These are phyloP conservation scores for Drosophila persimilis DNA, from an alignment of 1,140 invertebrate genomes.

Conservation along the genomic window DNA sequence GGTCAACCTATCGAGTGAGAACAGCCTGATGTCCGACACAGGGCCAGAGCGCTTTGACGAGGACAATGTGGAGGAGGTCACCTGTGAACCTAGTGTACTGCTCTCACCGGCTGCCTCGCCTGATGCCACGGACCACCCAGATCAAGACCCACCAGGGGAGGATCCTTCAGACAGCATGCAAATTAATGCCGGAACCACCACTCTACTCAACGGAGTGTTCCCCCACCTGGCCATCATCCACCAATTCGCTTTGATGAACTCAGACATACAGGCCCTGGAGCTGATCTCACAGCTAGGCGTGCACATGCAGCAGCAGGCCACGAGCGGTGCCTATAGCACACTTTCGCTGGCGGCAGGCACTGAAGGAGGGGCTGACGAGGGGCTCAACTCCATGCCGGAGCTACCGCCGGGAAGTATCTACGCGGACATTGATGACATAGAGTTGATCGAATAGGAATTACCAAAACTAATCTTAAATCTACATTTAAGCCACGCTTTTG, in stretches of 20 bases:
- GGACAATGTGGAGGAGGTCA: conserved; percentile 61
- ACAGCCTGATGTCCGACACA: conserved; percentile 65
- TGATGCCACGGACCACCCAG: conserved; percentile 3
- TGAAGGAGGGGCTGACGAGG: background rate
- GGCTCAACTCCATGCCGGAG: background rate
- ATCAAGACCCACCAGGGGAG: conserved; percentile 2
- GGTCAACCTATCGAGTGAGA: conserved; percentile 69
- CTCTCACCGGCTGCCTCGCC: conserved; percentile 44
- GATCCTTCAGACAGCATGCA: conserved; percentile 26
- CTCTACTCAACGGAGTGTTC: conserved; percentile 66
- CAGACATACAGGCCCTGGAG: conserved; percentile 72
- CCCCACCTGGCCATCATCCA: conserved; percentile 76
- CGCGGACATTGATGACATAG: conserved; percentile 78
- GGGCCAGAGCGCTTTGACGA: conserved; percentile 34
- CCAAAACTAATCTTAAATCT: conserved; percentile 11
- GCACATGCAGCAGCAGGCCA: conserved; percentile 76
- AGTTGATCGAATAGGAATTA: conserved; percentile 66
- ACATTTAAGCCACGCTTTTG: background rate
- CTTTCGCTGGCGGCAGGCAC: conserved; percentile 51
- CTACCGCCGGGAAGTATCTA: conserved; percentile 67
- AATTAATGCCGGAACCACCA: conserved; percentile 68
- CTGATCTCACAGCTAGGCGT: conserved; percentile 77
- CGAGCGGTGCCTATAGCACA: conserved; percentile 59
- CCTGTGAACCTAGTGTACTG: conserved; percentile 61
- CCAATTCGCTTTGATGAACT: conserved; percentile 76